Percentiles rank a stretch among this genome's conserved stretches.
phyloP scores from a whole-genome alignment of 2,888 invertebrate genomes.

The Rhagophthalmus giganteus region DNA sequence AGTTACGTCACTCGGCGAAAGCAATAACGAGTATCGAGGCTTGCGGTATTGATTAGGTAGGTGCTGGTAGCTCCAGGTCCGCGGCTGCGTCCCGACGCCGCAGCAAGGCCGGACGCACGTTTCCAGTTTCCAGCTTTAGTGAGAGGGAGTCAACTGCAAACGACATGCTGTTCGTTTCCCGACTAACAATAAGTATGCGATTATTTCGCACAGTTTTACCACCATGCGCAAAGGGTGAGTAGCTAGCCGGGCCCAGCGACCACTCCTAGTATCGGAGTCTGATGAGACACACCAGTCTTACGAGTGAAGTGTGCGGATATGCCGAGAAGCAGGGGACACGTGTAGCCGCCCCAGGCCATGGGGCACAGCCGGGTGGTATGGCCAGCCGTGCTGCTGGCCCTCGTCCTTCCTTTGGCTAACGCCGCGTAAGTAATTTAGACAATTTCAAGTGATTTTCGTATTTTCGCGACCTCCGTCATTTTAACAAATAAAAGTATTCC shows the following conservation, averaged over 20 bases:
- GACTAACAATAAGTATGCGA: conserved; percentile 45
- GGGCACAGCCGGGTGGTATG: conserved; percentile 61
- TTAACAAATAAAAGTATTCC: too few species aligned
- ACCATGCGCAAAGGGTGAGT: conserved; percentile 51
- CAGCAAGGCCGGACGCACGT: conserved; percentile 37
- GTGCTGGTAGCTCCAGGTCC: conserved; percentile 57
- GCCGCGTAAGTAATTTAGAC: conserved; percentile 56
- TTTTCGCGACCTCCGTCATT: conserved; percentile 5
- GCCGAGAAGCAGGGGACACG: conserved; percentile 55
- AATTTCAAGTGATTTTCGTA: conserved; percentile 2
- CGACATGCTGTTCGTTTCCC: conserved; percentile 34
- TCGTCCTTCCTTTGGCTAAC: conserved; percentile 57
- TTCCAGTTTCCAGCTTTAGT: conserved; percentile 54
- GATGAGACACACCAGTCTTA: conserved; percentile 51
- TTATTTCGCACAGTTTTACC: conserved; percentile 50
- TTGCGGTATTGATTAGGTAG: conserved; percentile 53
- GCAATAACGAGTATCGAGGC: conserved; percentile 47
- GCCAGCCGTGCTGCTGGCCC: conserved; percentile 63
- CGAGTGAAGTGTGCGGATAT: conserved; percentile 51
- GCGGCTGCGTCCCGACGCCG: conserved; percentile 52
- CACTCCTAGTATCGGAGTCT: conserved; percentile 55
- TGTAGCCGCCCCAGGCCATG: conserved; percentile 56
- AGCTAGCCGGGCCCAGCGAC: conserved; percentile 52
- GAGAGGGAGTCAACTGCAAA: conserved; percentile 46
- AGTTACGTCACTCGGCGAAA: conserved; percentile 50